Evolutionary conservation across 2,797 vertebrate species (phyloP), one percentile per base, ranked within the genome.

Genomic region (Enteromius thamalakanensis): DNA sequence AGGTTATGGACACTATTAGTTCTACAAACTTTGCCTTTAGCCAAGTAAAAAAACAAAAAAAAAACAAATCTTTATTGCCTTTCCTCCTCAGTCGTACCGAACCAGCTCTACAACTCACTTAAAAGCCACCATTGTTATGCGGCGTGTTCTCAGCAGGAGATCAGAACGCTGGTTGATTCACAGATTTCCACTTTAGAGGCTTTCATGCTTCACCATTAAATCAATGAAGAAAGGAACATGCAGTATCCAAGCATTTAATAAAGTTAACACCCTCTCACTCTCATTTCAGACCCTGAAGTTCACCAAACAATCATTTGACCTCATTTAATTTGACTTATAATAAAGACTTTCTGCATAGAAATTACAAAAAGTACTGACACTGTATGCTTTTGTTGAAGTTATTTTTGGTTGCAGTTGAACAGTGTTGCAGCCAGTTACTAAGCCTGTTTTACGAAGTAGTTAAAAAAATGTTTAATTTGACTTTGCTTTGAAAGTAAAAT

Each of bases 181-280:
- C 32, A 75, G 9, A 67, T 65, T 81, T 72, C 17, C 45, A 65
- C 80, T 65, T 81, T 45, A 40, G 9, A 81, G 70, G 49, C 9
- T 26, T 74, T 64, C 69, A 49, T 34, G 55, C 42, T 71, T 64
- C 12, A 49, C 42, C 53, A 34, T 81, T 29, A 74, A 49, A 74
- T 65, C 58, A 74, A 14, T 79, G 19, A 67, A 49, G 37, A 37
- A 51, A 14, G 23, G 14, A 1, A 49, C 34, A 15, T 42, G 7
- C 40, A 40, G 34, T 26, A 29, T 19, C 2, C 15, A 10, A 79
- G 37, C 45, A 53, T 69, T 67, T 53, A n/a, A 51, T 67, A 23
- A 37, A 53, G 29, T 51, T 37, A 34, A 40, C 2, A 40, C 19
- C 15, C 26, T 45, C 51, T n/a, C 45, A 45, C 6, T 60, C 11